These are phyloP conservation scores for Merops nubicus DNA, from an alignment of 2,113 vertebrate genomes.

Conservation along the genomic window DNA sequence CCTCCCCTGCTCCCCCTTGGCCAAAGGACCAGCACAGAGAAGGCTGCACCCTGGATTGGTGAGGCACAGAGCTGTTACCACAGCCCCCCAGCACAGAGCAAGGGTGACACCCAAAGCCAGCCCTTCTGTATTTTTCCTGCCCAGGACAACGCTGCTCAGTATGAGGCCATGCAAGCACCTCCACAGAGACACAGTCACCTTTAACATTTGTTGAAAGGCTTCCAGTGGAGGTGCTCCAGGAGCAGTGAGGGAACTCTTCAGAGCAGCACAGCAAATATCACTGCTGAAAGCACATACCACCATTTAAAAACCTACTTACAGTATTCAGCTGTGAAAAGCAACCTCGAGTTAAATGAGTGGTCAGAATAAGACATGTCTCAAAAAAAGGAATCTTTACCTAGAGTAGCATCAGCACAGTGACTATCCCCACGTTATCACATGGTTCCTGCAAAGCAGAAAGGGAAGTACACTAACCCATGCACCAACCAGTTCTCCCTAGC, in stretches of 20 bases:
- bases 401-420: not conserved
- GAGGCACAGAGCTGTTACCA: accelerated
- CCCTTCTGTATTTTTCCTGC: not conserved
- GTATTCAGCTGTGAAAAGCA: not conserved
- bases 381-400: not conserved
- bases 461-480: not conserved
- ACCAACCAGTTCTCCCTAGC: not conserved
- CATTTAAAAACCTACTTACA: not conserved
- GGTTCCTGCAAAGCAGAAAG: not conserved
- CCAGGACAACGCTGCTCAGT: not conserved
- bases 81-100: not conserved
- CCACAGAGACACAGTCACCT: too few relatives aligned
- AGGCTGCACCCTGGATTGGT: not conserved
- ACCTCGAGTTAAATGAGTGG: not conserved
- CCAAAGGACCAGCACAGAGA: not conserved
- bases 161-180: not conserved
- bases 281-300: not conserved
- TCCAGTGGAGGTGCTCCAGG: not conserved
- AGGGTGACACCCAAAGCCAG: not conserved
- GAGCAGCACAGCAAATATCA: not conserved
- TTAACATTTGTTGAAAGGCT: not conserved
- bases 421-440: too few relatives aligned
- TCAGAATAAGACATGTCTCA: not conserved
- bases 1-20: accelerated
- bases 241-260: not conserved